A percentile compares a stretch with the other conserved stretches of the same genome.
Conservation (phyloP, 2,888 invertebrate genomes). For the Drosophila testacea region DNA sequence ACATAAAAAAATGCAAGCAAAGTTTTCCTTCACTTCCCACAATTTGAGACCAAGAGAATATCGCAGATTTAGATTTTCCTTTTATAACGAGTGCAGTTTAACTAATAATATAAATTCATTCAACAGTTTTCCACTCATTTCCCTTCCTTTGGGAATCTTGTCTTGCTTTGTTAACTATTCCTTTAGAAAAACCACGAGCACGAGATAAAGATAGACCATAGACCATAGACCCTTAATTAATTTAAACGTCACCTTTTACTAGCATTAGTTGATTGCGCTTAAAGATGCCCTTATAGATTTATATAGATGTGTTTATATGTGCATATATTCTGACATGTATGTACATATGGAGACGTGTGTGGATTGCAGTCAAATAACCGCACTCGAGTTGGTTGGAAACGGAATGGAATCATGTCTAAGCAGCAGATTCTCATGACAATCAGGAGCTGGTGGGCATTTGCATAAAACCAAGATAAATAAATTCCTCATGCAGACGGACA, state of each 20-base stretch:
- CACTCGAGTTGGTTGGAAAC: conserved; percentile 24
- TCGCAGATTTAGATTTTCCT: too few species aligned
- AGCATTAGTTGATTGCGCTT: conserved; percentile 4
- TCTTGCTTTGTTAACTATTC: not conserved
- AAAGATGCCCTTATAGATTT: not conserved
- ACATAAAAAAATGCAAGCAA: not conserved
- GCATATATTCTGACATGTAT: not conserved
- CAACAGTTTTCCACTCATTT: not conserved
- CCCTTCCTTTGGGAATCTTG: not conserved
- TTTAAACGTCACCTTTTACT: conserved; percentile 10
- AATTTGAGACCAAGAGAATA: not conserved
- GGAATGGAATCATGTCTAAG: conserved; percentile 58
- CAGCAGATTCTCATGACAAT: conserved; percentile 62
- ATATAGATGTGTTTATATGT: not conserved
- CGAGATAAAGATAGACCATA: too few species aligned
- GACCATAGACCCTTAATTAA: conserved; percentile 12
- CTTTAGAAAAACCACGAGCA: not conserved
- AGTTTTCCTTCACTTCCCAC: not conserved
- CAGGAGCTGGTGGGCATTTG: conserved; percentile 57
- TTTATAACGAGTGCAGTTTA: too few species aligned
- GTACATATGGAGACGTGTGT: conserved; percentile 3
- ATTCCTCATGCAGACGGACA: conserved; percentile 49
- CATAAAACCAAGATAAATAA: conserved; percentile 69
- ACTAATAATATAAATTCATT: not conserved
- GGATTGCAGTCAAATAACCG: conserved; percentile 23